phyloP scores from a whole-genome alignment of 2,888 invertebrate genomes.

The Sarcophaga carnaria region DNA sequence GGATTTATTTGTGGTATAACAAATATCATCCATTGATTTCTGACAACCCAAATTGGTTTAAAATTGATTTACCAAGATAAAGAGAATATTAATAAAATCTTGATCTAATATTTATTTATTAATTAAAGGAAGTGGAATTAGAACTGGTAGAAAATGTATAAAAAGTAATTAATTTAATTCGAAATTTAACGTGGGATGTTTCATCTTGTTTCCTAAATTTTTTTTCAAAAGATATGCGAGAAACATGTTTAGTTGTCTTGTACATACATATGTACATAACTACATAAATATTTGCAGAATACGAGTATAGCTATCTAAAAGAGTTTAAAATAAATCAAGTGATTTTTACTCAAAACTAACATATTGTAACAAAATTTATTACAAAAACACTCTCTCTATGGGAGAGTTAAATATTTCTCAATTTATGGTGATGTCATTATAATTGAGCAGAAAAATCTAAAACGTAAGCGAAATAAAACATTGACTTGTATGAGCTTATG shows the following conservation, averaged over 20 bases:
- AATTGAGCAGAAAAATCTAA: background rate
- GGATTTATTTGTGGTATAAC: background rate
- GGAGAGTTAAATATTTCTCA: background rate
- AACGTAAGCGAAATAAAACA: slow-evolving; percentile 1
- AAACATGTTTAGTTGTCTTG: too few relatives aligned
- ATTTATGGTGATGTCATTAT: slow-evolving; percentile 55
- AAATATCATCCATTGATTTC: background rate
- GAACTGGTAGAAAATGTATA: too few relatives aligned
- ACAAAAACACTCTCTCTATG: background rate
- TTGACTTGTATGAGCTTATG: slow-evolving; percentile 21
- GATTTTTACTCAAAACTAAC: background rate
- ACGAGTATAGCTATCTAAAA: background rate
- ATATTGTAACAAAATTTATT: background rate
- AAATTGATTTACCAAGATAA: too few relatives aligned
- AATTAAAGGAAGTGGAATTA: too few relatives aligned
- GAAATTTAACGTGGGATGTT: too few relatives aligned
- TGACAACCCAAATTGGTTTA: background rate
- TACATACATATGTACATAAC: background rate
- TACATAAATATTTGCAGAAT: background rate
- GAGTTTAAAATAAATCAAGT: background rate
- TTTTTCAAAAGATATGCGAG: too few relatives aligned
- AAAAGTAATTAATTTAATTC: too few relatives aligned
- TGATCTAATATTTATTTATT: too few relatives aligned
- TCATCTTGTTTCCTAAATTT: too few relatives aligned
- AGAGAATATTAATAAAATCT: too few relatives aligned